These are phyloP conservation scores for Macrophya annulata DNA, from an alignment of 2,888 invertebrate species.

Conservation along the genomic window DNA sequence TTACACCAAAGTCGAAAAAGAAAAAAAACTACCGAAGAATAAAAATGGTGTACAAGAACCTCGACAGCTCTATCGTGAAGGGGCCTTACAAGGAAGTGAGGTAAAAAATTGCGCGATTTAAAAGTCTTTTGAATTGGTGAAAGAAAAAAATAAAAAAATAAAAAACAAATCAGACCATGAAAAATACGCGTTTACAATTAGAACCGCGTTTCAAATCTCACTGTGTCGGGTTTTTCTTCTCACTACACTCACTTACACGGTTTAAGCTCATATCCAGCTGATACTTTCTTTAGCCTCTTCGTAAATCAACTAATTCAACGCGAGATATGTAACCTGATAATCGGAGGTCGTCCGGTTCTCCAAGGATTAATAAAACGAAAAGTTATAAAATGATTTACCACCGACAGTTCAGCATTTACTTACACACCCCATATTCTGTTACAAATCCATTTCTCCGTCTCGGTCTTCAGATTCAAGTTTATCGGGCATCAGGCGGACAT, in stretches of 20 bases:
- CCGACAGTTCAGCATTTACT: neutral
- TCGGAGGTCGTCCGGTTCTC: neutral
- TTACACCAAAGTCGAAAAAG: neutral
- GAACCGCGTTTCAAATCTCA: neutral
- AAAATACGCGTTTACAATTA: conserved; percentile 14
- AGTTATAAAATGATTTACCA: neutral
- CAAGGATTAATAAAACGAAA: neutral
- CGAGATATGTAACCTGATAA: neutral
- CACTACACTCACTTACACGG: neutral
- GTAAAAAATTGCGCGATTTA: conserved; percentile 62
- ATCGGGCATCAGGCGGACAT: neutral
- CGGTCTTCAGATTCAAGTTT: neutral
- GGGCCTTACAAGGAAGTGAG: conserved; percentile 71
- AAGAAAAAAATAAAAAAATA: neutral
- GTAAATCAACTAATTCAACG: conserved; percentile 12
- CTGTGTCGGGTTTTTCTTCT: neutral
- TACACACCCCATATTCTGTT: neutral
- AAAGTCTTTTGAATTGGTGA: neutral
- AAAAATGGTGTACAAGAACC: conserved; percentile 72
- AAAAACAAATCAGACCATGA: neutral
- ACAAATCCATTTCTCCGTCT: neutral
- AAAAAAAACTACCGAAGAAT: conserved; percentile 10
- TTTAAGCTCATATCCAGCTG: neutral
- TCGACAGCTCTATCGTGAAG: conserved; percentile 66
- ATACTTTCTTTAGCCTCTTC: conserved; percentile 42